These are phyloP conservation scores for Drosophila prosaltans DNA, from an alignment of 1,140 invertebrate genomes.

Conservation along the genomic window DNA sequence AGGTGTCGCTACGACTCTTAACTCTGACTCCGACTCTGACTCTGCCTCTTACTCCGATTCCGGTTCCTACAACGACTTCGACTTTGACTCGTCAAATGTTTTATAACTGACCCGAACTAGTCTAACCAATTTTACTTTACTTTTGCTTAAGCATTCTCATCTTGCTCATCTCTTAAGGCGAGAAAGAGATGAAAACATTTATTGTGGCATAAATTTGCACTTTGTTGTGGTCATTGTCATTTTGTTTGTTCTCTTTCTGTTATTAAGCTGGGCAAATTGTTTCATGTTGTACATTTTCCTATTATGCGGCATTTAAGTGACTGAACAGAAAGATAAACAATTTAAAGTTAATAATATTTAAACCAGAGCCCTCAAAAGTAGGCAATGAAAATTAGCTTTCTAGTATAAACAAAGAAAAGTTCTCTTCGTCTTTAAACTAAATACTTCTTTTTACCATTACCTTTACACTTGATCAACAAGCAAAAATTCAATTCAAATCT, in stretches of 20 bases:
- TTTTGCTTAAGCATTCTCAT: too few species aligned
- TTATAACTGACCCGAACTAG: constrained; percentile 29
- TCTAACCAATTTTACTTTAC: not conserved
- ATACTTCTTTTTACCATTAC: too few species aligned
- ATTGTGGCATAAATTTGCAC: constrained; percentile 78
- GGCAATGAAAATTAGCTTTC: not conserved
- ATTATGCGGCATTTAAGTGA: constrained; percentile 39
- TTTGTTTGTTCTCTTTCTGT: constrained; percentile 56
- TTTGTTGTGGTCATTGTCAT: constrained; percentile 75
- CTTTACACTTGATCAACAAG: too few species aligned
- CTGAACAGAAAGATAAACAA: not conserved
- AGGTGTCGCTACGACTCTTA: constrained; percentile 52
- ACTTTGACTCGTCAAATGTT: constrained; percentile 48
- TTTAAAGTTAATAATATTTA: not conserved
- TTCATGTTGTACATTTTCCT: constrained; percentile 36
- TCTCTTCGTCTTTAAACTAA: too few species aligned
- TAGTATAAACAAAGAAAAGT: too few species aligned
- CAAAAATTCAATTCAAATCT: too few species aligned
- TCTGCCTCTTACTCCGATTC: not conserved
- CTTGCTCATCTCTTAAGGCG: constrained; percentile 2
- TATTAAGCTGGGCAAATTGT: constrained; percentile 75
- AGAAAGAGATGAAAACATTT: constrained; percentile 47
- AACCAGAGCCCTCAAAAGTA: not conserved
- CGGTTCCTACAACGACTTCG: constrained; percentile 6
- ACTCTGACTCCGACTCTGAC: constrained; percentile 12